These are phyloP conservation scores for Ophiothrix spiculata DNA, from an alignment of 35 echinoderm and acorn worm genomes.

Conservation along the genomic window DNA sequence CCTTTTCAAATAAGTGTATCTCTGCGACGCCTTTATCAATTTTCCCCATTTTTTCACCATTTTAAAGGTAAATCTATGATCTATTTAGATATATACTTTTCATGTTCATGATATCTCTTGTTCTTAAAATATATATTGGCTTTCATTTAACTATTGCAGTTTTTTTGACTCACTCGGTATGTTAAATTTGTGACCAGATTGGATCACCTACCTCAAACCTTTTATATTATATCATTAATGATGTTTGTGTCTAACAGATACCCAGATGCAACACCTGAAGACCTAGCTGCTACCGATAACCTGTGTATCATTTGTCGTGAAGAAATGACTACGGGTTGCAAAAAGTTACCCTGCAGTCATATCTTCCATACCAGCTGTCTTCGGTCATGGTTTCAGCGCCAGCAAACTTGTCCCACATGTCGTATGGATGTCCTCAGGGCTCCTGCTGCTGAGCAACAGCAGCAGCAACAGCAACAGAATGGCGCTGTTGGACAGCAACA, in stretches of 20 bases:
- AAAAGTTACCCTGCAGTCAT: slow-evolving; percentile 97
- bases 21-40: too few species aligned
- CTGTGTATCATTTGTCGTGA: slow-evolving; percentile 98
- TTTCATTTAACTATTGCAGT: too few species aligned
- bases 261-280: slow-evolving; percentile 93
- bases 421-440: slow-evolving; percentile 91
- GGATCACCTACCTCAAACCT: too few species aligned
- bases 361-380: slow-evolving; percentile 98
- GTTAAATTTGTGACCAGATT: too few species aligned
- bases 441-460: slow-evolving; percentile 26
- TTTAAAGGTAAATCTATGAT: too few species aligned
- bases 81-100: too few species aligned
- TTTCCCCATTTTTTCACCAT: too few species aligned
- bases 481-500: slow-evolving; percentile 20
- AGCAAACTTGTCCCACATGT: slow-evolving; percentile 95
- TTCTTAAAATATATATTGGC: too few species aligned
- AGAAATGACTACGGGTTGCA: slow-evolving; percentile 92
- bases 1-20: too few species aligned
- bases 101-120: too few species aligned
- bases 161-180: too few species aligned
- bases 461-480: slow-evolving; percentile 46
- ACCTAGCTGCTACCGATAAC: slow-evolving; percentile 80
- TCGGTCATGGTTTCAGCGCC: slow-evolving; percentile 95
- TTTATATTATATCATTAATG: too few species aligned
- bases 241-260: slow-evolving; percentile 47